phyloP scores from a whole-genome alignment of 2,888 invertebrate species.

The Eurytoma adleriae region DNA sequence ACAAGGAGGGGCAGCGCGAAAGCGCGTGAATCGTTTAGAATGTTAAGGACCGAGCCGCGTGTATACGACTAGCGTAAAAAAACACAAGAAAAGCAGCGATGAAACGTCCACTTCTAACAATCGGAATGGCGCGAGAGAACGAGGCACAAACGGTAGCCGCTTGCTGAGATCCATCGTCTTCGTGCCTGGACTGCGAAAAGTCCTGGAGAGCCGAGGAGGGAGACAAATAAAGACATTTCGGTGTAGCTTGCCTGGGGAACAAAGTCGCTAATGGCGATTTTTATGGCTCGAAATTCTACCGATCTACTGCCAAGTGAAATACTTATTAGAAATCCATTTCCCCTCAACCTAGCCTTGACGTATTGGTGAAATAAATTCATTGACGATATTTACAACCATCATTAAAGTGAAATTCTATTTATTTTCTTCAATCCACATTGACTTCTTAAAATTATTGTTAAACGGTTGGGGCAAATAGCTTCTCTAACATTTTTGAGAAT shows the following conservation, averaged over 20 bases:
- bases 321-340: too few relatives aligned
- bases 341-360: too few relatives aligned
- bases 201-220: neutral
- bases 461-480: too few relatives aligned
- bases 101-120: slow-evolving; percentile 41
- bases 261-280: slow-evolving; percentile 18
- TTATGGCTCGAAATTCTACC: slow-evolving; percentile 8
- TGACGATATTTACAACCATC: too few relatives aligned
- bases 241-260: neutral
- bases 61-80: neutral
- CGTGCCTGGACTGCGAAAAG: slow-evolving; percentile 39
- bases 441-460: too few relatives aligned
- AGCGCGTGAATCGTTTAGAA: slow-evolving; percentile 33
- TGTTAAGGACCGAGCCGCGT: slow-evolving; percentile 15
- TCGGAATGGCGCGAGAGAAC: neutral
- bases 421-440: too few relatives aligned
- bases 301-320: neutral
- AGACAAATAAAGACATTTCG: slow-evolving; percentile 2
- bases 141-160: slow-evolving; percentile 52
- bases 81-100: neutral
- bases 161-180: slow-evolving; percentile 15
- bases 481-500: too few relatives aligned
- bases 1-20: slow-evolving; percentile 6
- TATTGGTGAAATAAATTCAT: too few relatives aligned
- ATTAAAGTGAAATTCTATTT: too few relatives aligned